phyloP scores from a whole-genome alignment of 1,140 invertebrate species.

The Sitophilus oryzae region DNA sequence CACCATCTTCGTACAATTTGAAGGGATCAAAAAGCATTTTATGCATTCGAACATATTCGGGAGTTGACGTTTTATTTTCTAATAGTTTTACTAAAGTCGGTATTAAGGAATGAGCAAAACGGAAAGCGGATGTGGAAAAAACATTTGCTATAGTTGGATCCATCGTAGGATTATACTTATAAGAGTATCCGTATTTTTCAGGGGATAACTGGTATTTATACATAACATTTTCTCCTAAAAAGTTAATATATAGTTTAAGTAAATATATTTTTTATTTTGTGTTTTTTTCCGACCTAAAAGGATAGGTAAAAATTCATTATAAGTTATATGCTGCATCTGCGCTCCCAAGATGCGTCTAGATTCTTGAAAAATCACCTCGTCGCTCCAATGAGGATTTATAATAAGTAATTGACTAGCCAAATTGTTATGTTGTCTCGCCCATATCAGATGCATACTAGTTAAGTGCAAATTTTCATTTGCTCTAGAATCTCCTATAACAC shows the following conservation, averaged over 20 bases:
- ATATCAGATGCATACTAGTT: constrained; percentile 74
- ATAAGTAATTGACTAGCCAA: constrained; percentile 57
- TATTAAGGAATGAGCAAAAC: constrained; percentile 86
- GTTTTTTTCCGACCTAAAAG: too few relatives aligned
- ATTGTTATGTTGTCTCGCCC: constrained; percentile 79
- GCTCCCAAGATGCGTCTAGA: constrained; percentile 71
- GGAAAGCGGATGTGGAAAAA: constrained; percentile 85
- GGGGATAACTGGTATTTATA: constrained; percentile 55
- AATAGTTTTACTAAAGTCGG: constrained; percentile 65
- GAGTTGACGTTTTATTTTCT: constrained; percentile 51
- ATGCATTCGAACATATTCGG: constrained; percentile 66
- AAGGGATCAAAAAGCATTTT: constrained; percentile 81
- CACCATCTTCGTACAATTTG: constrained; percentile 56
- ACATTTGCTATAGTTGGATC: constrained; percentile 83
- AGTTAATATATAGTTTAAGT: not conserved
- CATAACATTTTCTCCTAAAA: constrained; percentile 52
- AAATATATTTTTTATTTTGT: too few relatives aligned
- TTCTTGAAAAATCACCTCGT: constrained; percentile 77
- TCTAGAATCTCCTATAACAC: constrained; percentile 59
- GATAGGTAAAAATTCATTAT: constrained; percentile 80
- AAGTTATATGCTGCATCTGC: constrained; percentile 81
- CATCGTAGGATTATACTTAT: constrained; percentile 62
- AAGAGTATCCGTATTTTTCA: constrained; percentile 53
- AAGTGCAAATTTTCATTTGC: constrained; percentile 78
- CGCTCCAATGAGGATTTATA: constrained; percentile 78